phyloP scores from a whole-genome alignment of 2,888 invertebrate species.

The Druceiella hillmani region DNA sequence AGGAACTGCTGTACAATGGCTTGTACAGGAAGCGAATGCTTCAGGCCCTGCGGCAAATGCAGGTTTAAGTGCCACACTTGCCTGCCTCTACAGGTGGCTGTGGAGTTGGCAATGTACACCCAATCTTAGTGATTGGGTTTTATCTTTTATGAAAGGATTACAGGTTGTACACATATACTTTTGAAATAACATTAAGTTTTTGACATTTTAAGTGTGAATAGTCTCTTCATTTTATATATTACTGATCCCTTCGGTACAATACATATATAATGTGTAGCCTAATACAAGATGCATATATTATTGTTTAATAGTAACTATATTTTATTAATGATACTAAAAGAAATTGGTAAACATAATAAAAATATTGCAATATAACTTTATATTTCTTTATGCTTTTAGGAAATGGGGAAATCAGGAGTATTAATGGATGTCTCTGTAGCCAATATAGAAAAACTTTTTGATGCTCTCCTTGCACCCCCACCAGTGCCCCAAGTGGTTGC shows the following conservation, averaged over 20 bases:
- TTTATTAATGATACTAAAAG: slow-evolving; percentile 30
- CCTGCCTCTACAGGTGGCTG: slow-evolving; percentile 64
- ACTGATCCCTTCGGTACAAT: too few species aligned
- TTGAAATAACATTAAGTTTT: slow-evolving; percentile 1
- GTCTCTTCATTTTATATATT: too few species aligned
- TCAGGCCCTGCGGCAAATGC: slow-evolving; percentile 40
- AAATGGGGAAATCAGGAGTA: slow-evolving; percentile 49
- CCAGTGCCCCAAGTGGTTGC: slow-evolving; percentile 50
- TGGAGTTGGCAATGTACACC: slow-evolving; percentile 57
- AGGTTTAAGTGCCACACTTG: slow-evolving; percentile 56
- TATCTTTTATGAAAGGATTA: slow-evolving; percentile 60
- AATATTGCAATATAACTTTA: too few species aligned
- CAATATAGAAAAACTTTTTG: slow-evolving; percentile 55
- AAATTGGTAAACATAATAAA: neutral
- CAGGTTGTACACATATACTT: slow-evolving; percentile 34
- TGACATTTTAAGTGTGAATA: too few species aligned
- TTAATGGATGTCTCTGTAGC: slow-evolving; percentile 57
- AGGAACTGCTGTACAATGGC: slow-evolving; percentile 40
- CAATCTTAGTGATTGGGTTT: slow-evolving; percentile 60
- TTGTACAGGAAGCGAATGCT: slow-evolving; percentile 36
- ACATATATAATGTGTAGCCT: neutral
- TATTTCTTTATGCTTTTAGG: slow-evolving; percentile 29
- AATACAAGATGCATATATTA: neutral
- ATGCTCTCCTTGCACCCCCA: slow-evolving; percentile 49
- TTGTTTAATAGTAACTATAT: slow-evolving; percentile 36